Percentiles rank a stretch among this genome's conserved stretches.
Conservation (phyloP, 2,797 vertebrate species). For the Fratercula arctica region DNA sequence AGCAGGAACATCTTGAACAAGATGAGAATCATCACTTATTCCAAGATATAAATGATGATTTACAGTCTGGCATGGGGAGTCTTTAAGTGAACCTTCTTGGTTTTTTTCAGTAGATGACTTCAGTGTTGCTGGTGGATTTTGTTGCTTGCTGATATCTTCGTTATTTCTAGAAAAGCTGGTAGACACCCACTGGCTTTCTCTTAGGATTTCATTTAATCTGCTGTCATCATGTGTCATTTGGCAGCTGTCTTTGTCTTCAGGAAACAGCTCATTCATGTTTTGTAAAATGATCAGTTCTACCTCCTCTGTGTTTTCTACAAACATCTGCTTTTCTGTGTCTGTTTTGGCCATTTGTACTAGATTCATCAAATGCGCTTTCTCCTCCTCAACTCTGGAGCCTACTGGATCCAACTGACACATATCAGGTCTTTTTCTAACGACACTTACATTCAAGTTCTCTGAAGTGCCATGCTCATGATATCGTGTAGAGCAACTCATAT, state of each 20-base stretch:
- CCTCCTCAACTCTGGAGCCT: background rate
- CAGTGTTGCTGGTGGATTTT: background rate
- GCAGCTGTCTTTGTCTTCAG: background rate
- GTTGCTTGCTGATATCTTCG: background rate
- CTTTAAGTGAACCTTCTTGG: background rate
- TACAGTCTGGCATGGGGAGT: background rate
- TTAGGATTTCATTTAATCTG: slow-evolving; percentile 38
- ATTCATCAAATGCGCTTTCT: background rate
- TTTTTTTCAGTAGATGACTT: background rate
- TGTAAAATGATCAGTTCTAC: slow-evolving; percentile 22
- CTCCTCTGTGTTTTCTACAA: slow-evolving; percentile 6
- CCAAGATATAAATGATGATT: background rate
- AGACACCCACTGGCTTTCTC: slow-evolving; percentile 47
- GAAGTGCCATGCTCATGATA: background rate
- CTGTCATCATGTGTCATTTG: background rate
- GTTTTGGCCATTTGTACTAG: background rate
- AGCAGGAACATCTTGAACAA: slow-evolving; percentile 2
- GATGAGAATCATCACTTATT: background rate
- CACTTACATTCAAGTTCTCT: background rate
- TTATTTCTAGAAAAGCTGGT: slow-evolving; percentile 45
- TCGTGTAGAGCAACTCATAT: background rate
- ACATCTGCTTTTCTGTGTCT: background rate
- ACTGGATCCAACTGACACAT: background rate
- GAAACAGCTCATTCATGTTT: background rate
- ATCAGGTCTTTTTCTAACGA: background rate